Evolutionary conservation across 2,113 vertebrate species (phyloP).

Genomic region (Pyxicephalus adspersus): DNA sequence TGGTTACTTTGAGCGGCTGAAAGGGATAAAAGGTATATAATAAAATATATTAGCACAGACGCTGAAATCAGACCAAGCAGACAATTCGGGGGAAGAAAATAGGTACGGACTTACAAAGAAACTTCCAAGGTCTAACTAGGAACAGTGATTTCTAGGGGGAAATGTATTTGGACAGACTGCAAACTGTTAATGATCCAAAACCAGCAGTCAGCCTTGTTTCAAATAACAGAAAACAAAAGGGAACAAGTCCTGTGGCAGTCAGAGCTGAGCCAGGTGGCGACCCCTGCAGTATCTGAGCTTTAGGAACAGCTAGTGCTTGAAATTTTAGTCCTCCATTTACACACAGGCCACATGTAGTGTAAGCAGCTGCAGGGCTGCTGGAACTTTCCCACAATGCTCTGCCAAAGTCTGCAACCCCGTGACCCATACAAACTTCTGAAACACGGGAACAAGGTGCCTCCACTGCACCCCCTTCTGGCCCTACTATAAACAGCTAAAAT

Average conservation of each 20-base stretch:
- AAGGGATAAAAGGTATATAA: too few relatives aligned
- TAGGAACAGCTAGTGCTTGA: conserved; percentile 41
- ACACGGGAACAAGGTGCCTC: background rate
- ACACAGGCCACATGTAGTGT: conserved; percentile 37
- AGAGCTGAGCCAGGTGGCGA: conserved; percentile 45
- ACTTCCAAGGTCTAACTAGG: conserved; percentile 22
- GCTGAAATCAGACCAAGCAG: background rate
- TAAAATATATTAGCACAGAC: conserved; percentile 3
- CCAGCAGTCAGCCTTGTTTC: conserved; percentile 26
- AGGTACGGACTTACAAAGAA: conserved; percentile 11
- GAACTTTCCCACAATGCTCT: conserved; percentile 49
- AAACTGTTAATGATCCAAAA: conserved; percentile 52
- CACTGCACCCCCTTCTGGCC: conserved; percentile 19
- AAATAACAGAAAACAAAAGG: conserved; percentile 46
- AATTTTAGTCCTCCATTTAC: conserved; percentile 26
- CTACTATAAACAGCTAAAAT: background rate
- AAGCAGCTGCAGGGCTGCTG: conserved; percentile 39
- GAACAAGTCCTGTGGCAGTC: conserved; percentile 29
- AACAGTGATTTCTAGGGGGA: conserved; percentile 23
- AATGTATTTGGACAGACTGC: conserved; percentile 34
- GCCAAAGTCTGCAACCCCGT: conserved; percentile 35
- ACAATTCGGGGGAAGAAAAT: conserved; percentile 16
- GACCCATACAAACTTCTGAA: background rate
- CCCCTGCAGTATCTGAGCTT: conserved; percentile 32
- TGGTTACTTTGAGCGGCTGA: too few relatives aligned